Evolutionary conservation across 1,140 invertebrate genomes (phyloP).

Genomic region (Drosophila watanabei): DNA sequence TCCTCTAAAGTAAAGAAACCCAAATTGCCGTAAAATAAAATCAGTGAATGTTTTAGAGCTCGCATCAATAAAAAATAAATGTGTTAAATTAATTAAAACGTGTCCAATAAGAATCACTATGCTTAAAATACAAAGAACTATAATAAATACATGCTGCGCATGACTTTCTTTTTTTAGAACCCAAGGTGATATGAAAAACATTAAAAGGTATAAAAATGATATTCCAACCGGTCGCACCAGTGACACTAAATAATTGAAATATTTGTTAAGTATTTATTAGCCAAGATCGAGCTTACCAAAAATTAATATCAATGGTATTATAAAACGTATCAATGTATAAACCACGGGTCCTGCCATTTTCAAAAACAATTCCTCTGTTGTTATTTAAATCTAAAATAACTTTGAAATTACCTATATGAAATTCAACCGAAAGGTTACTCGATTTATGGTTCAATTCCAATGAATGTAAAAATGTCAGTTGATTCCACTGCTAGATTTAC

Average conservation of each 20-base stretch:
- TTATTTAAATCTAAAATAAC: not conserved
- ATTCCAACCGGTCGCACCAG: constrained; percentile 51
- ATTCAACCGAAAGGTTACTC: not conserved
- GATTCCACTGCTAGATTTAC: too few relatives aligned
- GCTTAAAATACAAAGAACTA: constrained; percentile 23
- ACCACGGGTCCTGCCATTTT: not conserved
- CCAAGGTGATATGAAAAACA: constrained; percentile 65
- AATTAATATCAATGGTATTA: constrained; percentile 4
- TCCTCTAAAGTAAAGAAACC: constrained; percentile 45
- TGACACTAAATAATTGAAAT: constrained; percentile 26
- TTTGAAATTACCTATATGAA: not conserved
- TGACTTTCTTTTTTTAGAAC: constrained; percentile 32
- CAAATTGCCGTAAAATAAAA: constrained; percentile 47
- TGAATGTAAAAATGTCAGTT: too few relatives aligned
- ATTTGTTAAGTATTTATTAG: not conserved
- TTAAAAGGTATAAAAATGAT: constrained; percentile 48
- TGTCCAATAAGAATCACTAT: constrained; percentile 27
- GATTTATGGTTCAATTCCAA: not conserved
- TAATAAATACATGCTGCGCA: constrained; percentile 21
- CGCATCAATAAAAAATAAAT: constrained; percentile 20
- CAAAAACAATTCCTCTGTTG: not conserved
- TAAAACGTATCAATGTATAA: constrained; percentile 1
- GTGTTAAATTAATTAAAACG: constrained; percentile 28
- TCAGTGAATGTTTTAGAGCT: not conserved
- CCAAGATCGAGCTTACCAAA: not conserved